Evolutionary conservation across 1,140 invertebrate species (phyloP).

Genomic region (Chionoecetes opilio): DNA sequence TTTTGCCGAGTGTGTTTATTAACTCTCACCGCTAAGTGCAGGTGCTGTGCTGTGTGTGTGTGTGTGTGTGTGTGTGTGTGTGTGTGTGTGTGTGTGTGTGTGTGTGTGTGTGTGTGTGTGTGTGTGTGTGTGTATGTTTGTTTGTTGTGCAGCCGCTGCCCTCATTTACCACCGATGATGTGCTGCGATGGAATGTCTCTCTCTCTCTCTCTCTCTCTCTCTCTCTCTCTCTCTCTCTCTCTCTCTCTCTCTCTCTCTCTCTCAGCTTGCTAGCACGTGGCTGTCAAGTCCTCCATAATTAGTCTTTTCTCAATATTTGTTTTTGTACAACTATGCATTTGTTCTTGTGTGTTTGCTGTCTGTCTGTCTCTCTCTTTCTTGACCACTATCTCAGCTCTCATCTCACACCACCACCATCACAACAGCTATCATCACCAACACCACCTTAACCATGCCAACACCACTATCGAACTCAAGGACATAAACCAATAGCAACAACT

Average conservation of each 20-base stretch:
- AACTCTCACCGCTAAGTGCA: background rate
- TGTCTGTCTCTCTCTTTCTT: background rate
- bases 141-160: no score
- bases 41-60: background rate
- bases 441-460: no score
- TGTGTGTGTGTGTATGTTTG: background rate
- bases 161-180: no score
- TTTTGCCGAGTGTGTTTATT: slow-evolving; percentile 44
- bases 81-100: no score
- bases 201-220: background rate
- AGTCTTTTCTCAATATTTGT: slow-evolving; percentile 25
- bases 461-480: background rate
- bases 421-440: background rate
- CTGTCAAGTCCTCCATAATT: background rate
- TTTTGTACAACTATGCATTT: background rate
- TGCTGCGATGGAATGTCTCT: background rate
- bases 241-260: slow-evolving; percentile 63
- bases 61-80: no score
- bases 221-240: slow-evolving; percentile 44
- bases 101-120: no score
- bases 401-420: background rate
- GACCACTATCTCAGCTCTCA: background rate
- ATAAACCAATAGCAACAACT: background rate
- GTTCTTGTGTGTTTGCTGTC: background rate
- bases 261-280: background rate